phyloP scores from a whole-genome alignment of 2,113 vertebrate species.

The Tetrax tetrax region DNA sequence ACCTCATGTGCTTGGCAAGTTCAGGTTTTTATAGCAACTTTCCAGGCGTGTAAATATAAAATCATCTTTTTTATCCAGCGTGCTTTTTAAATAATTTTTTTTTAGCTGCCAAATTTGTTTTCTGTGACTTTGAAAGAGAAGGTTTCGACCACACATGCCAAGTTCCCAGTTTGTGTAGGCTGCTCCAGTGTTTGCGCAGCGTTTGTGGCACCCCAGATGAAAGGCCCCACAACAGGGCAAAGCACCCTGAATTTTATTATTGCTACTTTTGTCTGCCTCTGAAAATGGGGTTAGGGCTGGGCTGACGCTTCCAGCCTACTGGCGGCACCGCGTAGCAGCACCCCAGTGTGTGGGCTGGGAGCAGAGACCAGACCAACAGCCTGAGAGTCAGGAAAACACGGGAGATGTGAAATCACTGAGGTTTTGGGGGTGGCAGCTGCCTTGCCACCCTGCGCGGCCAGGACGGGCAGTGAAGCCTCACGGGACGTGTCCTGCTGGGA shows the following conservation, averaged over 20 bases:
- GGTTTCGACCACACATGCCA: not conserved
- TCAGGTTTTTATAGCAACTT: constrained; percentile 33
- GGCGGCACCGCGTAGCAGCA: not conserved
- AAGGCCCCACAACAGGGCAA: constrained; percentile 1
- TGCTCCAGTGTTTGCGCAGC: constrained; percentile 3
- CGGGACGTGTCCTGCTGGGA: fast-evolving
- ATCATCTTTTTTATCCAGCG: not conserved
- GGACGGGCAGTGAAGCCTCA: not conserved
- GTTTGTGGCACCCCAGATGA: not conserved
- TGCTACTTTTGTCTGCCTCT: not conserved
- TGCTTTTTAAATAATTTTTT: constrained; percentile 14
- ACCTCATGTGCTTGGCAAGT: constrained; percentile 44
- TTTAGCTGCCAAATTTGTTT: constrained; percentile 31
- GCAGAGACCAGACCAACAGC: not conserved
- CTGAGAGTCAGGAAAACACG: not conserved
- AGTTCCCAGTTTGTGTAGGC: constrained; percentile 6
- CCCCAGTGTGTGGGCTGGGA: not conserved
- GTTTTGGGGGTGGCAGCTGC: not conserved
- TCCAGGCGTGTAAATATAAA: constrained; percentile 43
- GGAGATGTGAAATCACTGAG: not conserved
- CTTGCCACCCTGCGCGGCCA: fast-evolving
- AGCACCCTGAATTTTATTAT: not conserved
- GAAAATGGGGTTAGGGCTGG: not conserved
- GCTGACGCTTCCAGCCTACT: not conserved
- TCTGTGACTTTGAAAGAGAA: constrained; percentile 1